Percentiles rank a stretch among this genome's conserved stretches.
These are phyloP conservation scores for Kryphioiulus occultus DNA, from an alignment of 2,888 invertebrate species.

Conservation along the genomic window DNA sequence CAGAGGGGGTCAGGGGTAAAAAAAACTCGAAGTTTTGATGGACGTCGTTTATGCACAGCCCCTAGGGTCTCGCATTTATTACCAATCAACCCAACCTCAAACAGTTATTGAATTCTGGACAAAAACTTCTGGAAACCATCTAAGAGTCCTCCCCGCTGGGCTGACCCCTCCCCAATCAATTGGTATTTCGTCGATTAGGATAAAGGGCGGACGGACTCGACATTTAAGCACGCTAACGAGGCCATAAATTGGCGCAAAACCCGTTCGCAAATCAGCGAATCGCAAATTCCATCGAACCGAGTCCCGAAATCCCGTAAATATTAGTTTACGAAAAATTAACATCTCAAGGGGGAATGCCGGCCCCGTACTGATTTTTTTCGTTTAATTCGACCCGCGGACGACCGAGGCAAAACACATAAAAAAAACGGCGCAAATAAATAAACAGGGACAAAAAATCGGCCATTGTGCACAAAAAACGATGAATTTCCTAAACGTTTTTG, in stretches of 20 bases:
- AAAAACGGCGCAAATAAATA: not conserved
- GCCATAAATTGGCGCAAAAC: not conserved
- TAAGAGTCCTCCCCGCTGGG: not conserved
- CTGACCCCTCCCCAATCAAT: not conserved
- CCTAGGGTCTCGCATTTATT: no score
- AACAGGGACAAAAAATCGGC: not conserved
- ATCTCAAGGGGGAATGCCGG: not conserved
- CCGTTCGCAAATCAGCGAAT: not conserved
- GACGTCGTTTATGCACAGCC: no score
- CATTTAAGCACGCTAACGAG: not conserved
- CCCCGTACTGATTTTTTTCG: not conserved
- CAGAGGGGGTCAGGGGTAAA: no score
- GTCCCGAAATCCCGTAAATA: not conserved
- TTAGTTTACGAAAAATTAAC: not conserved
- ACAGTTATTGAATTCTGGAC: no score
- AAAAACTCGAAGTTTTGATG: no score
- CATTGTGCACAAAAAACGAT: constrained; percentile 16
- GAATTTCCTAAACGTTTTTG: not conserved
- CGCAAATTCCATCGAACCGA: not conserved
- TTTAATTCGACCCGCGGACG: not conserved
- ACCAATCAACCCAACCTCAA: no score
- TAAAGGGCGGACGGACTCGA: not conserved
- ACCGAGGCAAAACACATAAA: not conserved
- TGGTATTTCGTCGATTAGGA: not conserved
- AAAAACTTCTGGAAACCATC: no score